Base-by-base conservation (phyloP, 2,113 vertebrate species). In the Nestor notabilis region DNA sequence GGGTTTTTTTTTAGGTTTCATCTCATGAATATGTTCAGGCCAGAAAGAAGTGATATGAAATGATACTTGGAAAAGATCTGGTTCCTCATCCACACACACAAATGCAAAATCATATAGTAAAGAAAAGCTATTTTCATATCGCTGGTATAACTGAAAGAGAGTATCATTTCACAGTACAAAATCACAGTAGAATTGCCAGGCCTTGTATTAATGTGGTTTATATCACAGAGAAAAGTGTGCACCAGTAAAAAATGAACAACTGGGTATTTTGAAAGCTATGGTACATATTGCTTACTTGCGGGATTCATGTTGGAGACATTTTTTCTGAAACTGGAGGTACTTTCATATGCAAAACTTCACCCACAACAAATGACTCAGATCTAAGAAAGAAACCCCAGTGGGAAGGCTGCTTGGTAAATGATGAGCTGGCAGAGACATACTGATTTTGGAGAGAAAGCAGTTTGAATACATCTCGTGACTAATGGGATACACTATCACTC, bases 281-380 rank as follows among this genome's bases (percentile, higher is more conserved):
- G 27, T 70, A 79, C 10, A 7, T 69, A 50, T 55, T 81, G 70
- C 43, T 89, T 87, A 56, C 23, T 76, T 95, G 68, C 69, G 19
- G 13, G 14, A 65, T 90, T 93, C 63, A 14, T 14, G 20, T 47
- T 89, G 50, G 61, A 87, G 77, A 77, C 24, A 2, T 33, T 79
- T 70, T 80, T 93, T 90, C 80, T 82, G 53, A 47, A 84, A 68
- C 5, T 71, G 47, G 44, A 93, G 60, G 56, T 79, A 76, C 24
- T 86, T 95, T 97, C 80, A 58, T 91, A 96, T 94, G 91, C 92
- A 92, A 88, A 97, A 90, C n/a, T 93, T 97, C 89, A 94, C 94
- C 83, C 83, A 77, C 96, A 97, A 86, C 23, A 92, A 82, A 88
- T 97, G 91, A 97, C 56, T 98, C 96, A 97, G 93, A 96, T 69